These are phyloP conservation scores for Caenorhabditis sp. DNA, from an alignment of 2,888 invertebrate genomes.

Conservation along the genomic window DNA sequence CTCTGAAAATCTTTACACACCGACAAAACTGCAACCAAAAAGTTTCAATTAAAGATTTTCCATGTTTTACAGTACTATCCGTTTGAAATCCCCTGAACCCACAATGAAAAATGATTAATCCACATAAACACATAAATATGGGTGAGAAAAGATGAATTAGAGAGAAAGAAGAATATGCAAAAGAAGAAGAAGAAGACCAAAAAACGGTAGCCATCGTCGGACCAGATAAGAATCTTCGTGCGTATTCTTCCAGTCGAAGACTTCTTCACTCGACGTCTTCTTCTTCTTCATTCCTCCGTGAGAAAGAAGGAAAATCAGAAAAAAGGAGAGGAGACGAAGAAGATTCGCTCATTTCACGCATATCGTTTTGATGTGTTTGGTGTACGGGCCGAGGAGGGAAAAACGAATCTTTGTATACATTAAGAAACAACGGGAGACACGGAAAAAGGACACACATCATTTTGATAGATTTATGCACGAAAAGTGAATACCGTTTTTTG, in stretches of 20 bases:
- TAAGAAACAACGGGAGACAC: constrained; percentile 42
- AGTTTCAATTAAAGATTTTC: too few relatives aligned
- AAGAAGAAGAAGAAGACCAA: constrained; percentile 27
- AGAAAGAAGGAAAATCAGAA: constrained; percentile 10
- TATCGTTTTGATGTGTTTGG: constrained; percentile 57
- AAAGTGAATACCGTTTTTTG: constrained; percentile 15
- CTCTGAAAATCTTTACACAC: too few relatives aligned
- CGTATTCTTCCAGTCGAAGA: constrained; percentile 14
- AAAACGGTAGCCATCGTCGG: constrained; percentile 35
- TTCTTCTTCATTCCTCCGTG: constrained; percentile 15
- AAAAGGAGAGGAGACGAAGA: constrained; percentile 14
- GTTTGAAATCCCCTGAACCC: not conserved
- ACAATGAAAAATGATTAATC: constrained; percentile 3
- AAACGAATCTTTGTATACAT: constrained; percentile 30
- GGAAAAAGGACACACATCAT: constrained; percentile 35
- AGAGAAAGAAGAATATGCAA: constrained; percentile 27
- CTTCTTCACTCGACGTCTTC: constrained; percentile 21
- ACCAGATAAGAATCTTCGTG: constrained; percentile 31
- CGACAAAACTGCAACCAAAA: too few relatives aligned
- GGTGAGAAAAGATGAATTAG: constrained; percentile 30
- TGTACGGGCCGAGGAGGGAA: constrained; percentile 9
- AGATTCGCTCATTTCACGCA: constrained; percentile 54
- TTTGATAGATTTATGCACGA: constrained; percentile 44
- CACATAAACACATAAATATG: constrained; percentile 16
- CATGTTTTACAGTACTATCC: too few relatives aligned